Percentiles rank a stretch among this genome's conserved stretches.
These are phyloP conservation scores for Latrodectus elegans DNA, from an alignment of 2,888 invertebrate genomes.

Conservation along the genomic window DNA sequence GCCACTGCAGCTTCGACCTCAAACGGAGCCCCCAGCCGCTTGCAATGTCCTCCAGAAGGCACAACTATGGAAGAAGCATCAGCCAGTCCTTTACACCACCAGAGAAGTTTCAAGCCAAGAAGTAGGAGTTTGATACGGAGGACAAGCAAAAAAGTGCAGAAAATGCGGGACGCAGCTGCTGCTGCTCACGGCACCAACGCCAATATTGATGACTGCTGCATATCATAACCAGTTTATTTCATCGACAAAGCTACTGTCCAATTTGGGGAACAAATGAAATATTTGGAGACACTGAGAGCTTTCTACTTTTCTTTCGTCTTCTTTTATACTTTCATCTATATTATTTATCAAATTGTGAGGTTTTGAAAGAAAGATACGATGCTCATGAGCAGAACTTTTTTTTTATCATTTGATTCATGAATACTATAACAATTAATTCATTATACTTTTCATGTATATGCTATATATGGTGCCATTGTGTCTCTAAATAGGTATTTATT, in stretches of 20 bases:
- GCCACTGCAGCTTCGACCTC: conserved; percentile 74
- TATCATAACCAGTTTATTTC: conserved; percentile 79
- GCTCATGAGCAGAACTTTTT: no score
- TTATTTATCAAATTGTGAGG: no score
- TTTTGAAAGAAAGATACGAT: no score
- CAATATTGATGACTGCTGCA: conserved; percentile 82
- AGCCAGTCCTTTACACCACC: conserved; percentile 15
- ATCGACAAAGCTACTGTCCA: neutral
- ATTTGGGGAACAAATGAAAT: neutral
- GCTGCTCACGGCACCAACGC: conserved; percentile 74
- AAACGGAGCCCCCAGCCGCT: conserved; percentile 70
- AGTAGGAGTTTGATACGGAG: conserved; percentile 86
- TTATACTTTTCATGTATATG: no score
- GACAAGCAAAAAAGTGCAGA: conserved; percentile 86
- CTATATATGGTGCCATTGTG: no score
- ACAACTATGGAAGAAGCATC: conserved; percentile 28
- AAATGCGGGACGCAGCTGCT: conserved; percentile 80
- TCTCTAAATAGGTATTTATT: no score
- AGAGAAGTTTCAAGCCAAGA: conserved; percentile 78
- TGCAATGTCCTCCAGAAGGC: conserved; percentile 66
- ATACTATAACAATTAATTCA: no score
- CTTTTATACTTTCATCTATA: neutral
- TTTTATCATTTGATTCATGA: no score
- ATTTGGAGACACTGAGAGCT: conserved; percentile 6
- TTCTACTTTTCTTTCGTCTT: conserved; percentile 16